Percentiles rank a stretch among this genome's conserved stretches.
Conservation (phyloP, 2,888 invertebrate species). For the Siphlonurus alternatus region DNA sequence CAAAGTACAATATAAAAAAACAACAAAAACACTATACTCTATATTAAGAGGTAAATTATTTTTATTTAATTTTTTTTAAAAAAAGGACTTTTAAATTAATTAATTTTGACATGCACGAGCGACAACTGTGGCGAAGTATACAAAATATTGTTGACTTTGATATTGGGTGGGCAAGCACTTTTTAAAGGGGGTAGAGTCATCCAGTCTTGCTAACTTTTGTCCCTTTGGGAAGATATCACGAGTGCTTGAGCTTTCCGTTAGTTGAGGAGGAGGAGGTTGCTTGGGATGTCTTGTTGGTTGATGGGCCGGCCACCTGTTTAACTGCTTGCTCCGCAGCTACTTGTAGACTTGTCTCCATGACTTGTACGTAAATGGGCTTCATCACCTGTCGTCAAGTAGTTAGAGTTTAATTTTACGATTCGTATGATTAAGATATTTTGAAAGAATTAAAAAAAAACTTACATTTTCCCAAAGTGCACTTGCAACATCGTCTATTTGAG, state of each 20-base stretch:
- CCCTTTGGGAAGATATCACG: conserved; percentile 30
- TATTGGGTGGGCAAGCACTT: neutral
- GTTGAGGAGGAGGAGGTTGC: conserved; percentile 17
- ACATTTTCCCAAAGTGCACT: conserved; percentile 82
- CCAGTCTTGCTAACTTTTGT: neutral
- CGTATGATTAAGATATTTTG: neutral
- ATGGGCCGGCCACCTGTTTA: conserved; percentile 47
- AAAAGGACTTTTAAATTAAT: too few species aligned
- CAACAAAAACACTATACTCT: too few species aligned
- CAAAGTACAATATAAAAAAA: too few species aligned
- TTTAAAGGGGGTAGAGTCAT: neutral
- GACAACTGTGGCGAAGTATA: neutral
- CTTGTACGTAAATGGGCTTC: conserved; percentile 66
- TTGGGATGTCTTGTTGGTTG: conserved; percentile 20
- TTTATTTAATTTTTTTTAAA: too few species aligned
- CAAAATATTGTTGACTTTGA: neutral
- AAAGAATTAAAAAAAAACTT: conserved; percentile 29
- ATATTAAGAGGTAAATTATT: too few species aligned
- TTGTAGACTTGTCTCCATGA: conserved; percentile 61
- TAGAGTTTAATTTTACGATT: too few species aligned
- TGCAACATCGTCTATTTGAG: conserved; percentile 73
- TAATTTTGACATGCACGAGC: too few species aligned
- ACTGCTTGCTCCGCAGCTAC: conserved; percentile 44
- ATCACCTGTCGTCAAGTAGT: too few species aligned
- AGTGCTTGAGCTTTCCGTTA: conserved; percentile 44